Base-by-base conservation (phyloP, 1,140 invertebrate genomes). In the Ptiloglossa arizonensis region DNA sequence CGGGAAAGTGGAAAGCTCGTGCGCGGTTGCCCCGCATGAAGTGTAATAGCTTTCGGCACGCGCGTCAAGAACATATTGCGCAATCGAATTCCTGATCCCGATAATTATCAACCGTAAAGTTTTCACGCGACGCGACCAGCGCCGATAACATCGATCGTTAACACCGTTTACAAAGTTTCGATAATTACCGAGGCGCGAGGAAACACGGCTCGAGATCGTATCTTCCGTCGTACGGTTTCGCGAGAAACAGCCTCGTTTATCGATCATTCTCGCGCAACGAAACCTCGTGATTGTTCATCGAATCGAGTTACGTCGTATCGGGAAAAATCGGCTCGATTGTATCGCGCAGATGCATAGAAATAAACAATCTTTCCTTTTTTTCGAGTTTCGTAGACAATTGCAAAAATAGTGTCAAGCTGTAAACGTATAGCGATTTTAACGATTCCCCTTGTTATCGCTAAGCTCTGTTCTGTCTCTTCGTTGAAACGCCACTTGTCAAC, bases 51-150 rank as follows among this genome's bases (percentile, higher is more conserved):
- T 54, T 74, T 74, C 50, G 35, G 13, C 62, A 19, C 60, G 24
- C 48, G 71, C 44, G 62, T 74, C 71, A 44, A 52, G 62, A 32
- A 24, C 50, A 38, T 13, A 59, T 56, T 24, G 38, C 5, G 50
- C 27, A 44, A 74, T 67, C 62, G 62, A 66, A 67, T 56, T 56
- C 44, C 8, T 29, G 44, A 60, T 59, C 52, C 32, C 64, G 73
- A 69, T 59, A 41, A 69, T 69, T 60, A 69, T 69, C 54, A 24
- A 48, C 41, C 64, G 41, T 59, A 46, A 69, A 68, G 27, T 41
- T 57, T 75, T 67, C 50, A 9, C 22, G 62, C 44, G 56, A 50
- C 57, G 8, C 29, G 2, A 1, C 2, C 1, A 1, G 11, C 1
- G 3, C 27, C 29, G 62, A 66, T 67, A 74, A 35, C 13, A 22